Percentiles rank a stretch among this genome's conserved stretches.
Conservation (phyloP, 2,113 vertebrate genomes). For the Xiphorhynchus elegans region DNA sequence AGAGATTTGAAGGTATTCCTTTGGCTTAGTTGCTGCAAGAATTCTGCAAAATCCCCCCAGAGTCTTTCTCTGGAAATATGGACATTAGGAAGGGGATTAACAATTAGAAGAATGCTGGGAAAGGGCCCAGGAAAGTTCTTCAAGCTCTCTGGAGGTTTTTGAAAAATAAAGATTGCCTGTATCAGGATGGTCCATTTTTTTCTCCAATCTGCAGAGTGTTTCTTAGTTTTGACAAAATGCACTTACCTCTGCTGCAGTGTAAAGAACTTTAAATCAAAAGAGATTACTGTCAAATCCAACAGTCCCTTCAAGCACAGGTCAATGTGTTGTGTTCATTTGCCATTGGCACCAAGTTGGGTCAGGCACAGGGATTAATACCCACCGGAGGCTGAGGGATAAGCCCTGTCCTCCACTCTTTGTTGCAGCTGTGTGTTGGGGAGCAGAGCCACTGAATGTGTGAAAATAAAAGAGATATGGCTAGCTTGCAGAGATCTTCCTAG, state of each 20-base stretch:
- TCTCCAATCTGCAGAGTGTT: background rate
- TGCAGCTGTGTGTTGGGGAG: background rate
- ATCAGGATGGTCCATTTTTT: background rate
- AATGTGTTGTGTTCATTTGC: background rate
- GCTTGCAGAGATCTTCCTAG: background rate
- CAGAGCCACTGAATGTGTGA: background rate
- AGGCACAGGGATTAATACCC: slow-evolving; percentile 12
- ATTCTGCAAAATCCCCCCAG: background rate
- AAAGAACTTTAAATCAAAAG: slow-evolving; percentile 27
- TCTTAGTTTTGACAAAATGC: slow-evolving; percentile 12
- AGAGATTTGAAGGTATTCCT: background rate
- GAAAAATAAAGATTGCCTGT: background rate
- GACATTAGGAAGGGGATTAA: background rate
- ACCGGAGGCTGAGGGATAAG: slow-evolving; percentile 15
- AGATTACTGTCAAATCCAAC: background rate
- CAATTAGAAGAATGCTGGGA: background rate
- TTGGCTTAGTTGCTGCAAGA: background rate
- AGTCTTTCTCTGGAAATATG: background rate
- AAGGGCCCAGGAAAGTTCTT: background rate
- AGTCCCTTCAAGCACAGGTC: background rate
- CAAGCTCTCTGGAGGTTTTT: background rate
- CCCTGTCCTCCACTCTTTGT: background rate
- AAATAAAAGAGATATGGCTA: background rate
- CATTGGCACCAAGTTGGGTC: slow-evolving; percentile 18
- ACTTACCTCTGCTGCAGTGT: background rate